Base-by-base conservation (phyloP, 2,797 vertebrate species). In the Alectoris magna region DNA sequence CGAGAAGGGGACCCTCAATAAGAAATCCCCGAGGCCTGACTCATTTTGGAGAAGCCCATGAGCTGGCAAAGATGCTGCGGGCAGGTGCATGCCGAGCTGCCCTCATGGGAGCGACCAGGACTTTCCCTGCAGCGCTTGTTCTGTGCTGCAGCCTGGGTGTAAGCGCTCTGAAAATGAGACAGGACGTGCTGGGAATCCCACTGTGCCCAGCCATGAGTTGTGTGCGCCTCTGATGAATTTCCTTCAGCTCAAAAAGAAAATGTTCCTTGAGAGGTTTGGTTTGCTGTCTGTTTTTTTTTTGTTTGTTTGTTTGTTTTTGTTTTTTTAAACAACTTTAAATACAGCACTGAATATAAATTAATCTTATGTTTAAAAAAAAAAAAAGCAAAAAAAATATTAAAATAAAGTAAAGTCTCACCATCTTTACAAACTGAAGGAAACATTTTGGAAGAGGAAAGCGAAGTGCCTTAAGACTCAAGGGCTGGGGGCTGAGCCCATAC, bases 311-410 rank as follows among this genome's bases (percentile, higher is more conserved):
- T 90, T 87, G 88, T 88, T 95, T 93, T 94, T 88, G 88, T 89
- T 87, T 93, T 96, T 97, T 97, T 97, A 97, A 93, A 97, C 94
- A 97, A 94, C 82, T 98, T 98, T 98, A 98, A 98, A 98, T 98
- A 98, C 93, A 96, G 76, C 94, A 94, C 78, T 90, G 97, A 98
- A 97, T 98, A 98, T 98, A 98, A 98, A 98, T 98, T 98, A 98
- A 98, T 95, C 96, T 98, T 98, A 98, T 96, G 97, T 96, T 97
- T 91, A 17, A 90, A 97, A 96, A 97, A 97, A 97, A 91, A 81
- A 97, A 91, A 81, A 27, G 44, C 60, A 64, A 92, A 95, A 92
- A 94, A 94, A 75, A 22, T 34, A 17, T 38, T 58, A 96, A 97
- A 97, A 97, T 95, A 97, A 97, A 94, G 81, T 69, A 95, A 94